Base-by-base conservation (phyloP, 1,140 invertebrate genomes). In the Euura lappo region DNA sequence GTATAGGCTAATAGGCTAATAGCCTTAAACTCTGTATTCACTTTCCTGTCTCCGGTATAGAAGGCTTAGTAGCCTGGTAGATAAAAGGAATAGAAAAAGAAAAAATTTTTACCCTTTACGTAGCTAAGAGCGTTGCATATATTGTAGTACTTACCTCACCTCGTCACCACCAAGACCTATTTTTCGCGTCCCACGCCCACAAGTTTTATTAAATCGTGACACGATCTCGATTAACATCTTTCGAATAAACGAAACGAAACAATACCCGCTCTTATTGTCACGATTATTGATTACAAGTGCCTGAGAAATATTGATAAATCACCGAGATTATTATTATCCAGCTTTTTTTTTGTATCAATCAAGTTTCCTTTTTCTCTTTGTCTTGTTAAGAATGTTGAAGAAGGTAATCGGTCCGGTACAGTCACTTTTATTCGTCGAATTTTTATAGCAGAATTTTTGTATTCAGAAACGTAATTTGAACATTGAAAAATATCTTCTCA, bases 1-100 rank as follows among this genome's bases (percentile, higher is more conserved):
- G 66, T 45, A n/a, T 8, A 65, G 46, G 51, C 43, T n/a, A 66
- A 71, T 64, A 72, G 51, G 51, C 51, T 60, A 60, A 60, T 60
- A 60, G 51, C 51, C 51, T 60, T 8, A 60, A 60, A 60, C 51
- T 60, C 51, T 60, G 51, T 60, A 60, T 60, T 60, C 51, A 60
- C 51, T 60, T 60, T 60, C 51, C 51, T 60, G 51, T 60, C 51
- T 60, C 51, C 51, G 51, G 51, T 60, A 60, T 51, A 51, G 7
- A 8, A 51, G 2, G 13, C 51, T 0, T 60, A 60, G 28, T 28
- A 28, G 28, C 51, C 0, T 60, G 3, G 4, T 5, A 6, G 13
- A 60, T 0, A 60, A 60, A 60, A 60, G 13, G 10, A 60, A 60
- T 11, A 60, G 13, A 60, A 60, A 60, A 60, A 60, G 3, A 60